Base-by-base conservation (phyloP, 2,113 vertebrate genomes). In the Cercopithecus mona region DNA sequence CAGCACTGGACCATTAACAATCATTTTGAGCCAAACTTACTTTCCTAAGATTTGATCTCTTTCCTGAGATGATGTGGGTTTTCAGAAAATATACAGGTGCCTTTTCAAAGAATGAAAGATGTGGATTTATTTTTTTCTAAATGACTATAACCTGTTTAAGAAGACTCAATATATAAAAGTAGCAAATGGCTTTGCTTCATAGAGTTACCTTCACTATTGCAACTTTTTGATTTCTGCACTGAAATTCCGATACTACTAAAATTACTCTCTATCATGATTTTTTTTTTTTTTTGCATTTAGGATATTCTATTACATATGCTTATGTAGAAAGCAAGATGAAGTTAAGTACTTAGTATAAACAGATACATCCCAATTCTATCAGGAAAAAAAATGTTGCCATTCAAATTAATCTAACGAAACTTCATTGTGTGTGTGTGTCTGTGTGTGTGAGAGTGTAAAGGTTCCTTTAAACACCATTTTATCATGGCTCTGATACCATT, bases 21-120 rank as follows among this genome's bases (percentile, higher is more conserved):
- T 82, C 97, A 83, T 95, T 97, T 30, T 64, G 3, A 81, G 88
- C 87, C 79, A 97, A 89, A 17, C 45, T 92, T 88, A 30, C 8
- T 68, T 92, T 88, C 64, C 38, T 38, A 90, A 95, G 64, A 83
- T 91, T 91, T 87, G 50, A 97, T 97, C 78, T 95, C 32, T 95
- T 97, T 66, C 88, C 10, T 68, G 40, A 96, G 82, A 90, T 94
- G 66, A 92, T 59, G 18, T 23, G 23, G 35, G 22, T 92, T 70
- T 45, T 93, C 22, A 64, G 93, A 88, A 84, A 59, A 38, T 70
- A 81, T 83, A 89, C 76, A 96, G 32, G 0, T 43, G n/a, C 2
- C 10, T 22, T 83, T 96, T 45, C 45, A 20, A 85, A 72, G 1
- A 64, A 75, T 17, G 32, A 84, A 89, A 96, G 32, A 89, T 73